Evolutionary conservation across 1,140 invertebrate species (phyloP).

Genomic region (Bombus sylvicola): DNA sequence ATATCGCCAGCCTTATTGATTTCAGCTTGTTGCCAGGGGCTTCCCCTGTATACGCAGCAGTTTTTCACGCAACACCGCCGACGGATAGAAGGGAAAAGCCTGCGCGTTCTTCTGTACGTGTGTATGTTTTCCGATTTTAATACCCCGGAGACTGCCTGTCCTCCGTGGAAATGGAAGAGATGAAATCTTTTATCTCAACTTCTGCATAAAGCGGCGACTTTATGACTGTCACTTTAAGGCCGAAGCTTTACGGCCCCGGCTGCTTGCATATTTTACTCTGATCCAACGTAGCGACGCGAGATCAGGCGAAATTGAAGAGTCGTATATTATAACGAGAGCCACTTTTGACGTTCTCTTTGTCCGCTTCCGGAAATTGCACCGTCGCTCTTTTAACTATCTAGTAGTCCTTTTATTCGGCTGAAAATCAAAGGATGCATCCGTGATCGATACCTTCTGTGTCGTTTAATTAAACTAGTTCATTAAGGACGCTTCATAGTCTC

Average conservation of each 20-base stretch:
- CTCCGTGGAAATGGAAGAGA: conserved; percentile 64
- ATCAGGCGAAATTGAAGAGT: conserved; percentile 67
- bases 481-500: neutral
- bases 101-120: neutral
- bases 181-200: conserved; percentile 74
- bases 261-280: conserved; percentile 72
- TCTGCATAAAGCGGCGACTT: conserved; percentile 69
- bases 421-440: conserved; percentile 6
- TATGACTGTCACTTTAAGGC: conserved; percentile 74
- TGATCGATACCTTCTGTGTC: conserved; percentile 1
- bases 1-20: conserved; percentile 36
- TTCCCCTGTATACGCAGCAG: neutral
- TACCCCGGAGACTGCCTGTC: conserved; percentile 55
- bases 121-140: conserved; percentile 63
- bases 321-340: conserved; percentile 68
- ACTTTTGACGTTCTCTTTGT: conserved; percentile 53
- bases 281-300: conserved; percentile 49
- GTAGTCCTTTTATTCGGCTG: neutral
- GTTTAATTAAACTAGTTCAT: conserved; percentile 9
- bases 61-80: neutral
- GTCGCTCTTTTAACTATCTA: neutral
- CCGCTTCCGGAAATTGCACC: conserved; percentile 59
- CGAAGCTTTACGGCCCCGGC: conserved; percentile 67
- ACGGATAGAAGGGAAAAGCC: neutral
- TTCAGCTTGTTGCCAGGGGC: neutral